These are phyloP conservation scores for Mus spretus DNA, from an alignment of 2,797 vertebrate genomes.

Conservation along the genomic window DNA sequence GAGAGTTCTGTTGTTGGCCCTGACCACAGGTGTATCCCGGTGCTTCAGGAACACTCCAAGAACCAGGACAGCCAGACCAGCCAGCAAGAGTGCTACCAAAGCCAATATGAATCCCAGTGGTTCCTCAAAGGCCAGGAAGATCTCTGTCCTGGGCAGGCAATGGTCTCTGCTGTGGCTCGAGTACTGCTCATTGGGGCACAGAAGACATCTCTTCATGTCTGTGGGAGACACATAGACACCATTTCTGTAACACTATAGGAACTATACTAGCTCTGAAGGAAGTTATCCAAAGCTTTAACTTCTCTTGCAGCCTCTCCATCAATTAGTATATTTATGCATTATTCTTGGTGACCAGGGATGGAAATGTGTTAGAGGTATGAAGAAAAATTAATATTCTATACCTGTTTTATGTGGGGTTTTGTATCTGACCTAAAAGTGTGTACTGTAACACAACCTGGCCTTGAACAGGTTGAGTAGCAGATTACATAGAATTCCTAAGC, in stretches of 20 bases:
- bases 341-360: neutral
- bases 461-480: neutral
- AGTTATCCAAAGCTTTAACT: accelerated
- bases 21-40: slow-evolving; percentile 69
- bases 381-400: neutral
- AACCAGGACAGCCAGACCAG: too few species aligned
- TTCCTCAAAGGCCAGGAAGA: slow-evolving; percentile 59
- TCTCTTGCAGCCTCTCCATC: too few species aligned
- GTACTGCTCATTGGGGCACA: slow-evolving; percentile 54
- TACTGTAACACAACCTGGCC: neutral
- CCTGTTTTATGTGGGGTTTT: neutral
- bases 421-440: neutral
- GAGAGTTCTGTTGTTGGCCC: slow-evolving; percentile 65
- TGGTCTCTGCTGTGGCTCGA: neutral
- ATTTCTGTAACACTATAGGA: accelerated
- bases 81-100: neutral
- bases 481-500: neutral
- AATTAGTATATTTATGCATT: neutral
- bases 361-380: neutral
- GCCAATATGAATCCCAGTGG: slow-evolving; percentile 67
- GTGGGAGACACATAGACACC: neutral
- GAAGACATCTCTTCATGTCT: slow-evolving; percentile 54
- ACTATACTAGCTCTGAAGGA: neutral
- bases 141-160: slow-evolving; percentile 55
- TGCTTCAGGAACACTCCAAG: too few species aligned